Percentiles rank a stretch among this genome's conserved stretches.
These are phyloP conservation scores for Zygogramma bicolorata DNA, from an alignment of 2,888 invertebrate genomes.

Conservation along the genomic window DNA sequence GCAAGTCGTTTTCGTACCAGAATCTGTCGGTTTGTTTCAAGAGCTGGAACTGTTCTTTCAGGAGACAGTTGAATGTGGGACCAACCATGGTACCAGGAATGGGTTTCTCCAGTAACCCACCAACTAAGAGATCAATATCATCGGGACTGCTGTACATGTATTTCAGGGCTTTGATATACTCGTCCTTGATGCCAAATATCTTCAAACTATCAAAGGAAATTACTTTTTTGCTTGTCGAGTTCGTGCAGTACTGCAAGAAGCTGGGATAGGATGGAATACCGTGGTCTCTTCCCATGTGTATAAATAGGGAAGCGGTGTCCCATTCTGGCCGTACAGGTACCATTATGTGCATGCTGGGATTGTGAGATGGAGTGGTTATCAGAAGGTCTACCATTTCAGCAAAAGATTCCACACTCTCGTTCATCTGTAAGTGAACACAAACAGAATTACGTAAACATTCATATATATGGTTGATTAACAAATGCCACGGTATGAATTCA, in stretches of 20 bases:
- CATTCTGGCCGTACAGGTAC: conserved; percentile 63
- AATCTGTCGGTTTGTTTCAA: conserved; percentile 90
- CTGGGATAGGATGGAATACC: conserved; percentile 82
- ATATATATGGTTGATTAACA: too few relatives aligned
- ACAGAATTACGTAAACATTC: too few relatives aligned
- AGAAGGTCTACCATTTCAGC: conserved; percentile 72
- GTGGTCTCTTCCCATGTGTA: conserved; percentile 82
- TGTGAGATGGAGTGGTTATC: conserved; percentile 74
- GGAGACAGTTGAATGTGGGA: conserved; percentile 88
- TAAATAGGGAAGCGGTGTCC: conserved; percentile 68
- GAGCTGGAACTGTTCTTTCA: conserved; percentile 85
- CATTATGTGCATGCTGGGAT: conserved; percentile 71
- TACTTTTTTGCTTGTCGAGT: conserved; percentile 54
- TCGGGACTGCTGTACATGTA: conserved; percentile 78
- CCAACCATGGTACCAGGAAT: conserved; percentile 84
- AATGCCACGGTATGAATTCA: too few relatives aligned
- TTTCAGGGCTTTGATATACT: conserved; percentile 74
- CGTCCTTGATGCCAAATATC: conserved; percentile 70
- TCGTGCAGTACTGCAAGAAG: conserved; percentile 76
- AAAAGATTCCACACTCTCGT: conserved; percentile 68
- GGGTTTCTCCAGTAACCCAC: conserved; percentile 85
- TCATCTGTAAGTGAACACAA: conserved; percentile 68
- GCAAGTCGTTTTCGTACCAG: conserved; percentile 96
- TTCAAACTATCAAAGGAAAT: conserved; percentile 68
- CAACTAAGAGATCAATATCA: conserved; percentile 88